A percentile compares a stretch with the other conserved stretches of the same genome.
Evolutionary conservation across 2,797 vertebrate species (phyloP).

Genomic region (Varecia variegata): DNA sequence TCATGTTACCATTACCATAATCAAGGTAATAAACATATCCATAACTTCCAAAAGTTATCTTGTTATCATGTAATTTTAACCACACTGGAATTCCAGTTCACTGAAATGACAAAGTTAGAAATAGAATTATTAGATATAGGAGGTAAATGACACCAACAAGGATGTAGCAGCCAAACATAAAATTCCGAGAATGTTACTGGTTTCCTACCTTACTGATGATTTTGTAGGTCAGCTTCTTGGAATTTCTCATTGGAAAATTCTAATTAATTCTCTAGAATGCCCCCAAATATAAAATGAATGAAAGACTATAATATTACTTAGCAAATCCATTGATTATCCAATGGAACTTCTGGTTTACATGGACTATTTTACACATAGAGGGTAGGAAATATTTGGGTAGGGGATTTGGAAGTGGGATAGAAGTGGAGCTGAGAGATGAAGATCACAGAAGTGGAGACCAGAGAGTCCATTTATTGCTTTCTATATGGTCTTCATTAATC

Average conservation of each 20-base stretch:
- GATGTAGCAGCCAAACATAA: neutral
- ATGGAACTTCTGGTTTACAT: neutral
- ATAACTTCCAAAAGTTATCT: neutral
- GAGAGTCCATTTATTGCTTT: neutral
- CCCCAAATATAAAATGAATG: neutral
- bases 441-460: neutral
- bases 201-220: neutral
- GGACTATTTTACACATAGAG: neutral
- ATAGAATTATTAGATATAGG: neutral
- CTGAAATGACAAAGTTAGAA: neutral
- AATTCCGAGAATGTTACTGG: neutral
- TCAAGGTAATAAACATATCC: neutral
- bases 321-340: neutral
- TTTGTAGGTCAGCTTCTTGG: neutral
- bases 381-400: neutral
- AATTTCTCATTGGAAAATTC: neutral
- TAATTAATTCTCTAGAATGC: constrained; percentile 6
- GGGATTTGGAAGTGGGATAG: neutral
- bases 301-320: neutral
- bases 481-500: neutral
- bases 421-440: neutral
- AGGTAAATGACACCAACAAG: neutral
- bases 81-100: constrained; percentile 14
- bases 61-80: neutral
- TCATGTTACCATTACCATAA: neutral